Evolutionary conservation across 2,113 vertebrate genomes (phyloP), one percentile per base, ranked within the genome.

Genomic region (Mesitornis unicolor): DNA sequence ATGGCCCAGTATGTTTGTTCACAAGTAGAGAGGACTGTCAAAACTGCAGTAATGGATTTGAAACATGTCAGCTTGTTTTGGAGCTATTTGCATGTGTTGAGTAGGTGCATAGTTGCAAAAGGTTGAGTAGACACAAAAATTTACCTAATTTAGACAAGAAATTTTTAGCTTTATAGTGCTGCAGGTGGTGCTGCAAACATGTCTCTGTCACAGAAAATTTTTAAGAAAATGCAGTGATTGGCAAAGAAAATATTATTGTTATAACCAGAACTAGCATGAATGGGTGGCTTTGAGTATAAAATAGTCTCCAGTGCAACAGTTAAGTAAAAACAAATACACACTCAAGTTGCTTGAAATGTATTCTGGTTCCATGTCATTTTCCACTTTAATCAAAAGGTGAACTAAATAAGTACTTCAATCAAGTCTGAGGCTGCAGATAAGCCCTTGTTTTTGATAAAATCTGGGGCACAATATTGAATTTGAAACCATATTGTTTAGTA

Each of bases 311-410:
- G 20, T 85, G n/a, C 61, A 93, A 90, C 33, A 89, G 61, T 75
- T 76, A 67, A 78, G 51, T 67, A 80, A 94, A 95, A 97, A 94
- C 43, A 94, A 96, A 92, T 73, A 91, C 24, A 71, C 13, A 85
- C 26, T 77, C 74, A 94, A 89, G 65, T 86, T 91, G 35, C 64
- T 90, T 63, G 40, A 74, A 93, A 67, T 51, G 19, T 87, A 53
- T 93, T 91, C 31, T 90, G 11, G 4, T 84, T 97, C 51, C 56
- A 28, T 91, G 79, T 87, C 40, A 84, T 93, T 94, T 96, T 93
- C 68, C 29, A 86, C 48, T 89, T 88, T 91, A 87, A 95, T 84
- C 36, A 84, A 91, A 90, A 79, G n/a, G 60, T 79, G 60, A 82
- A 69, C 83, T 56, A 94, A 92, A 45, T 48, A 86, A 93, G 40